phyloP scores from a whole-genome alignment of 1,140 invertebrate species.

The Eriocheir sinensis region DNA sequence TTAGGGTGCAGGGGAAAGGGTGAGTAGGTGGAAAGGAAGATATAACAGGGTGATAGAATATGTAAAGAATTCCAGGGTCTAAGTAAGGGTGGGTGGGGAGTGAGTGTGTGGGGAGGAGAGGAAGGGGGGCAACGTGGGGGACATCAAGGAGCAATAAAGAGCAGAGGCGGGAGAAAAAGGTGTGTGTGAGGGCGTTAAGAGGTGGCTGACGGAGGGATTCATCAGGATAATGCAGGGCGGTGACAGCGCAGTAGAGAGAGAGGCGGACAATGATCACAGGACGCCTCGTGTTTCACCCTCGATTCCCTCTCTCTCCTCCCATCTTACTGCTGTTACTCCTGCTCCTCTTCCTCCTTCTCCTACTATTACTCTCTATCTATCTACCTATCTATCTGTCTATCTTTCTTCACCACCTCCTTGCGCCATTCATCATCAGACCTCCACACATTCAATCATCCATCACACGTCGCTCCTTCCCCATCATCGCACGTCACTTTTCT shows the following conservation, averaged over 20 bases:
- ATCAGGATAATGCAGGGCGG: background rate
- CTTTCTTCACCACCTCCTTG: background rate
- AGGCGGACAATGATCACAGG: background rate
- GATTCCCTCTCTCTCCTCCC: background rate
- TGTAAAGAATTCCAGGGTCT: too few relatives aligned
- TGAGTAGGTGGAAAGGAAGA: too few relatives aligned
- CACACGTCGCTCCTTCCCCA: background rate
- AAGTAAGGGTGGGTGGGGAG: too few relatives aligned
- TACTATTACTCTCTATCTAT: background rate
- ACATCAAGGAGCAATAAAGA: slow-evolving; percentile 1
- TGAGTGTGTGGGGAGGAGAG: too few relatives aligned
- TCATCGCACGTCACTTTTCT: too few relatives aligned
- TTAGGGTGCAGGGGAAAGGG: too few relatives aligned
- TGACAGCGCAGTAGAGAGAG: background rate
- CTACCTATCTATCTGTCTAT: too few relatives aligned
- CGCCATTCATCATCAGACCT: background rate
- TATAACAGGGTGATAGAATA: too few relatives aligned
- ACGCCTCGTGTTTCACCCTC: background rate
- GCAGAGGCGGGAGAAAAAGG: background rate
- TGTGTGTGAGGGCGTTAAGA: background rate
- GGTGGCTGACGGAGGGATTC: background rate
- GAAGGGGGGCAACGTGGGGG: background rate
- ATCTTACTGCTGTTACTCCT: background rate
- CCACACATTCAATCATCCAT: background rate
- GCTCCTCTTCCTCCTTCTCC: background rate